Evolutionary conservation across 2,888 invertebrate species (phyloP), one percentile per base, ranked within the genome.

Genomic region (Monochamus alternatus): DNA sequence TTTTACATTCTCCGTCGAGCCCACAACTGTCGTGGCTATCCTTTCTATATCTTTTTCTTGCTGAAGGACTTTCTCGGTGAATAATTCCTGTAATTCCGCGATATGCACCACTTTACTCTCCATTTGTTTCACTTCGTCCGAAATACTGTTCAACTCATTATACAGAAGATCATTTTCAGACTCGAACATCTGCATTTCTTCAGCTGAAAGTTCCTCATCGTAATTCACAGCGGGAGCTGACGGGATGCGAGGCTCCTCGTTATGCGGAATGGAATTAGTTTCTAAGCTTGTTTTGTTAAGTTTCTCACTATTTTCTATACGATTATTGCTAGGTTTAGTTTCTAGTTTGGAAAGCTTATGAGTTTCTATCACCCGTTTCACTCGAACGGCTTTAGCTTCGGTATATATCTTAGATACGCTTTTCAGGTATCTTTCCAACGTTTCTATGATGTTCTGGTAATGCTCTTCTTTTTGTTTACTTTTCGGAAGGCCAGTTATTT

Each of bases 31-130:
- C 72, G 95, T 95, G 52, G 95, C 93, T 87, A 99, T 95, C 81
- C 96, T 91, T 83, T 98, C 97, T 81, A 99, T 95, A 84, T 98
- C 97, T 84, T 94, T 94, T 86, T 98, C 98, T 90, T 98, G 98
- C 87, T 97, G 94, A 70, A 98, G 89, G 31, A 99, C 93, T 93
- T 95, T 99, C 92, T 99, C 98, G 10, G 98, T 96, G 85, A 99
- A 98, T 81, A 98, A 93, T 88, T 98, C 96, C 87, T 99, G 99
- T 38, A 99, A 90, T 87, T 96, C 95, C 2, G 98, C 96, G 84
- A 99, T 98, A 87, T 98, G 97, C 0, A 98, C 94, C 0, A 99
- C 98, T 90, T 98, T 98, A 84, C 93, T 95, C 85, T 96, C 96
- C 84, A 97, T 96, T 87, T 95, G 95, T 87, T 93, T 94, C 0